A percentile compares a stretch with the other conserved stretches of the same genome.
phyloP scores from a whole-genome alignment of 1,140 invertebrate species.

The Drosophila leontia region DNA sequence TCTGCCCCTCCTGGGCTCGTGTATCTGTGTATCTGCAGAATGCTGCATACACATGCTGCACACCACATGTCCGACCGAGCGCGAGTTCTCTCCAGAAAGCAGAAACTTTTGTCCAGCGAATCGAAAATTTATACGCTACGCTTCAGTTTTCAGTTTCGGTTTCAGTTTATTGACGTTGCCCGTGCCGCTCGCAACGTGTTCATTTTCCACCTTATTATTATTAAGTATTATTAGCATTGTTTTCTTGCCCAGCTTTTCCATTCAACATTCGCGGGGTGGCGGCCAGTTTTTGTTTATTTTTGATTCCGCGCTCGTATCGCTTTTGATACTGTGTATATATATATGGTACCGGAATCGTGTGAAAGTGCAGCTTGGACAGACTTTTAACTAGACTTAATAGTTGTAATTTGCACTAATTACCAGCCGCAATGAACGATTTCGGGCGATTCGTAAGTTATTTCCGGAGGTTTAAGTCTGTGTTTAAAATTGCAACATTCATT shows the following conservation, averaged over 20 bases:
- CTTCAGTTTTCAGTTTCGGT: slow-evolving; percentile 12
- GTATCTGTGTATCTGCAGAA: slow-evolving; percentile 47
- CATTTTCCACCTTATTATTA: slow-evolving; percentile 17
- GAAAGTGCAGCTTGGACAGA: slow-evolving; percentile 63
- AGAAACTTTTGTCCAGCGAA: slow-evolving; percentile 58
- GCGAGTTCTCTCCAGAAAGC: slow-evolving; percentile 38
- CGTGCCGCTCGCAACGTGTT: slow-evolving; percentile 71
- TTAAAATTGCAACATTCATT: background rate
- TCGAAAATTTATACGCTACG: slow-evolving; percentile 56
- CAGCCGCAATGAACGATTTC: slow-evolving; percentile 43
- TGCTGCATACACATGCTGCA: slow-evolving; percentile 71
- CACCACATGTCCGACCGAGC: slow-evolving; percentile 45
- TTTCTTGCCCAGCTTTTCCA: slow-evolving; percentile 21
- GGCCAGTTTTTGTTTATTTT: slow-evolving; percentile 39
- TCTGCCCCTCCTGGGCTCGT: slow-evolving; percentile 29
- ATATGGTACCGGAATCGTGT: slow-evolving; percentile 31
- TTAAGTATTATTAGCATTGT: slow-evolving; percentile 19
- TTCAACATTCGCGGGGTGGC: slow-evolving; percentile 21
- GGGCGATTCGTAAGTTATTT: slow-evolving; percentile 58
- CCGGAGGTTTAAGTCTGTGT: background rate
- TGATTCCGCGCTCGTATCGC: slow-evolving; percentile 37
- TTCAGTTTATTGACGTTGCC: slow-evolving; percentile 68
- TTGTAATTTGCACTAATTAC: slow-evolving; percentile 50
- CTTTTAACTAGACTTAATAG: slow-evolving; percentile 26
- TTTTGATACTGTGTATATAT: background rate